These are phyloP conservation scores for Condylostylus longicornis DNA, from an alignment of 1,140 invertebrate genomes.

Conservation along the genomic window DNA sequence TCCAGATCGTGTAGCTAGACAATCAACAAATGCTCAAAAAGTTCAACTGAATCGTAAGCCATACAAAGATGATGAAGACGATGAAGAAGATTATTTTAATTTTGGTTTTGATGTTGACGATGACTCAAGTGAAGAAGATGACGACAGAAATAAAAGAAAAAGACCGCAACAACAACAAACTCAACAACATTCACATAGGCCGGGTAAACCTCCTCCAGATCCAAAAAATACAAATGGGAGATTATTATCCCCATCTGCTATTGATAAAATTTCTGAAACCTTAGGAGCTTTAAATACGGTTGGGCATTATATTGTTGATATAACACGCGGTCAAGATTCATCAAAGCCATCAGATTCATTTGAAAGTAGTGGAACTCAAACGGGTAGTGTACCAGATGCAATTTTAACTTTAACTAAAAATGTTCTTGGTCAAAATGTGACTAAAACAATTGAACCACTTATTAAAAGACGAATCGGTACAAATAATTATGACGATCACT, in stretches of 20 bases:
- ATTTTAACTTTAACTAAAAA: conserved; percentile 68
- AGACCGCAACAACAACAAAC: neutral
- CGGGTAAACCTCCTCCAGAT: conserved; percentile 11
- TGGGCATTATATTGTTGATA: conserved; percentile 66
- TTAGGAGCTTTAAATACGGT: conserved; percentile 63
- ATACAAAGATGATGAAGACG: conserved; percentile 15
- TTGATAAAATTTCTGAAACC: conserved; percentile 48
- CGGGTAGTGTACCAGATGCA: conserved; percentile 48
- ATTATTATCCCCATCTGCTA: conserved; percentile 40
- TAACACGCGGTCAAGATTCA: conserved; percentile 40
- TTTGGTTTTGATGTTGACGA: conserved; percentile 14
- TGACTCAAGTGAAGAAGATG: conserved; percentile 23
- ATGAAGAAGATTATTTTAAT: conserved; percentile 16
- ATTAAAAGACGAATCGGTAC: too few species aligned
- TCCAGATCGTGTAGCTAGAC: neutral
- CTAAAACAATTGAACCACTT: conserved; percentile 59
- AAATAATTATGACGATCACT: too few species aligned
- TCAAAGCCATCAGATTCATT: conserved; percentile 23
- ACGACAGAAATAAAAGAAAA: conserved; percentile 18
- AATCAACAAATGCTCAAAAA: conserved; percentile 1
- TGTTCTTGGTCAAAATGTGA: conserved; percentile 62
- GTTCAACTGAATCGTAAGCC: conserved; percentile 15
- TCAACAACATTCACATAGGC: conserved; percentile 20
- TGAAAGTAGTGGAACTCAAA: conserved; percentile 22
- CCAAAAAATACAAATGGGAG: conserved; percentile 17